Percentiles rank a stretch among this genome's conserved stretches.
Conservation (phyloP, 2,797 vertebrate species). For the Scolopax rusticola region DNA sequence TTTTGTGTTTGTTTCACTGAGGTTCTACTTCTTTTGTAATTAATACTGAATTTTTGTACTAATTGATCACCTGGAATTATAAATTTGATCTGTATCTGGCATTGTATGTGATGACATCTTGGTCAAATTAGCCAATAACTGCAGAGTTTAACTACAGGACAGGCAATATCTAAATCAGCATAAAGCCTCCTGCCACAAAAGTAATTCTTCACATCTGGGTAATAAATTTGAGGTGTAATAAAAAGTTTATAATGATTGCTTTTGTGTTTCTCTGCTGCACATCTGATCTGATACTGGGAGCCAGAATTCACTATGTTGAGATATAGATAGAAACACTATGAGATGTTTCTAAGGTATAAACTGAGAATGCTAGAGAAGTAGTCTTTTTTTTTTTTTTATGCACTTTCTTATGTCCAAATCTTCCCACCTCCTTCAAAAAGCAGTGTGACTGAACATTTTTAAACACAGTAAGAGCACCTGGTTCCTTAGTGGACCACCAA, state of each 20-base stretch:
- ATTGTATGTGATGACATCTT: neutral
- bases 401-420: neutral
- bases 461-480: neutral
- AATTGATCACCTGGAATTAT: neutral
- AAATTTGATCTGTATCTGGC: neutral
- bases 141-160: neutral
- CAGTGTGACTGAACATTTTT: neutral
- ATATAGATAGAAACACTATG: too few relatives aligned
- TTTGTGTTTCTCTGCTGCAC: neutral
- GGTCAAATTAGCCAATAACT: neutral
- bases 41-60: neutral
- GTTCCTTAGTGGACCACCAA: neutral
- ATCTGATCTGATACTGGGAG: neutral
- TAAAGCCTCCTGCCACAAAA: neutral
- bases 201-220: neutral
- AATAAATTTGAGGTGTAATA: neutral
- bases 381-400: neutral
- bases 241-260: neutral
- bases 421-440: neutral
- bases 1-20: neutral
- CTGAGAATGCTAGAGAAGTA: neutral
- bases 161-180: neutral
- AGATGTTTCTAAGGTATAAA: neutral
- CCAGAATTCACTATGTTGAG: neutral
- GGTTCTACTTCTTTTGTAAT: neutral